Base-by-base conservation (phyloP, 2,797 vertebrate species). In the Danio jaintianensis region DNA sequence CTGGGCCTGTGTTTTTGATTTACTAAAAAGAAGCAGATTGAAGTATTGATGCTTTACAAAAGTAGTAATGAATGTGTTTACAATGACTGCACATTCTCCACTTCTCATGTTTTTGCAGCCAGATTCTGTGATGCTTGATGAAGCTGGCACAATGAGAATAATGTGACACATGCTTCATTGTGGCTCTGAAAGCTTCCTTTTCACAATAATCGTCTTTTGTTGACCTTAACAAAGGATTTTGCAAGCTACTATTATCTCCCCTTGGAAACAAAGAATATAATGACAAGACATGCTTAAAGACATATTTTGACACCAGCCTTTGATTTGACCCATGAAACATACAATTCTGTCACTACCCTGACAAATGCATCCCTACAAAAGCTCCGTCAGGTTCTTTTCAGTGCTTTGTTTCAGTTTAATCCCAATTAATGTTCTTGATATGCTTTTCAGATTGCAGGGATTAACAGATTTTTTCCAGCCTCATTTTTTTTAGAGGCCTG, bases 121-220 rank as follows among this genome's bases (percentile, higher is more conserved):
- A 79, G 82, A 85, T 79, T 61, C 45, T 20, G 45, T 71, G 61
- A 75, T 71, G 22, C 68, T 42, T 20, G 29, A 62, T 56, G 72
- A 43, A 56, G 50, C 53, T 58, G 42, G 52, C 58, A 78, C 15
- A 77, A 68, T 58, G 40, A 58, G 52, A 77, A 67, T 10, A 4
- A 58, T 77, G 20, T 77, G 63, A 77, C 75, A 59, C 40, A 47
- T 47, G 69, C 52, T 58, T 79, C 66, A 62, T 55, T 66, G 73
- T 42, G 59, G 29, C 64, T 76, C 64, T 78, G 81, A 59, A 83
- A 78, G 69, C 69, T 43, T 64, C 45, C 58, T 56, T 62, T 78
- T 80, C 43, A 61, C 48, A 74, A 63, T 74, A 79, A 75, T 72
- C 63, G 7, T 83, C 69, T 78, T 83, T 85, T 81, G 63, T 78